Evolutionary conservation across 1,140 invertebrate species (phyloP), one percentile per base, ranked within the genome.

Genomic region (Pachypeltis micranthus): DNA sequence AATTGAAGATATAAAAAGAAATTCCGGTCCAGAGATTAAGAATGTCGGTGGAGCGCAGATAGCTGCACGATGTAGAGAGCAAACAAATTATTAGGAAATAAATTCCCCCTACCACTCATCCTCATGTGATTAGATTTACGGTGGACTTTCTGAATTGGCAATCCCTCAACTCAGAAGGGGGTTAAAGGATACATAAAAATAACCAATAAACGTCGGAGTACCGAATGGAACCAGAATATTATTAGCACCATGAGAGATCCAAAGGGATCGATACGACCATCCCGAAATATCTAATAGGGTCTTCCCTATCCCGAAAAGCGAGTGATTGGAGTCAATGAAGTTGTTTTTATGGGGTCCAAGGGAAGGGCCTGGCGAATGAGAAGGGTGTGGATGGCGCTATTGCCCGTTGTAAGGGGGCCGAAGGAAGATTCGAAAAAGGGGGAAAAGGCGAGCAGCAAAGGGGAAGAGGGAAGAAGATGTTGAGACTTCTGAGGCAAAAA

Each of bases 311-410:
- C 31, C 61, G 34, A 23, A 21, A 21, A 12, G 39, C 23, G 16
- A 39, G 44, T 23, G 47, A 63, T 39, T 59, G 63, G 63, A 63
- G 61, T 44, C 44, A 59, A 68, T 63, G 59, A 65, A 62, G 65
- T 63, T 57, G 57, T 31, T 34, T n/a, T 39, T 26, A 12, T 44
- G 60, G 59, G 61, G 63, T 59, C 64, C 34, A 63, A 59, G 19
- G 26, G 57, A 28, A 55, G 19, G 59, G 55, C 21, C 24, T 59
- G 39, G n/a, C 26, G n/a, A n/a, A 10, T 19, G 34, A 44, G 16
- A 39, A 61, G 63, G 51, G 23, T 28, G 61, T 47, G 61, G 39
- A 55, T 29, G 54, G 58, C 39, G 26, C 56, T 10, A 51, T 24
- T 44, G 57, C 12, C 25, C 16, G n/a, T n/a, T n/a, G n/a, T n/a